Conservation (phyloP, 1,140 invertebrate species). For the Forficula auricularia region DNA sequence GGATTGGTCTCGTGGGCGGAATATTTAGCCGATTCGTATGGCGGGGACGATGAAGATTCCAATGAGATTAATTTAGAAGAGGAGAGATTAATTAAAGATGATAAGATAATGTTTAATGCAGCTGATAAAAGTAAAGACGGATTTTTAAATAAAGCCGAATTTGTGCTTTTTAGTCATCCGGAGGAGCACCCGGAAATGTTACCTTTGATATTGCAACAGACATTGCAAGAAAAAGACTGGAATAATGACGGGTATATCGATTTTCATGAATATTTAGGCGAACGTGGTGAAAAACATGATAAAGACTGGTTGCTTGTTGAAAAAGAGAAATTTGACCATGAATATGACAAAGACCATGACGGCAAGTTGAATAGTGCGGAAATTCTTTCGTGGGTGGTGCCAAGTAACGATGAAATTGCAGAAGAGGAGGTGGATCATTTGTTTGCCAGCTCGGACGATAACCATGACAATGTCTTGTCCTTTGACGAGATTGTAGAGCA, state of each 20-base stretch:
- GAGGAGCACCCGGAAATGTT: constrained; percentile 86
- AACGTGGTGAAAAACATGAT: constrained; percentile 45
- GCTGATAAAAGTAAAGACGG: constrained; percentile 78
- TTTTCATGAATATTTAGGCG: constrained; percentile 68
- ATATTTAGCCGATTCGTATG: constrained; percentile 67
- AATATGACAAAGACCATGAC: constrained; percentile 76
- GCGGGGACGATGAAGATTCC: constrained; percentile 35
- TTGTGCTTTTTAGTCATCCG: constrained; percentile 77
- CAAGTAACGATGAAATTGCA: constrained; percentile 79
- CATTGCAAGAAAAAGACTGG: constrained; percentile 66
- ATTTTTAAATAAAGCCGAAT: constrained; percentile 58
- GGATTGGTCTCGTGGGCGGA: constrained; percentile 73
- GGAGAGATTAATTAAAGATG: constrained; percentile 46
- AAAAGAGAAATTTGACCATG: constrained; percentile 78
- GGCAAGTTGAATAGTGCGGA: constrained; percentile 62
- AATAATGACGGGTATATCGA: constrained; percentile 66
- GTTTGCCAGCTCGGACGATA: constrained; percentile 70
- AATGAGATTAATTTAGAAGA: constrained; percentile 1
- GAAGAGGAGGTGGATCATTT: constrained; percentile 82
- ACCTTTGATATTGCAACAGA: constrained; percentile 62
- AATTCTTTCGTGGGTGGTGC: constrained; percentile 77
- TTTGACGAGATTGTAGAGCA: constrained; percentile 76
- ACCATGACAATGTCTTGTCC: constrained; percentile 66
- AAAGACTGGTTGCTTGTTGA: constrained; percentile 69
- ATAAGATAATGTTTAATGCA: constrained; percentile 67